Percentiles rank a stretch among this genome's conserved stretches.
phyloP scores from a whole-genome alignment of 2,888 invertebrate species.

The Schizotus pectinicornis region DNA sequence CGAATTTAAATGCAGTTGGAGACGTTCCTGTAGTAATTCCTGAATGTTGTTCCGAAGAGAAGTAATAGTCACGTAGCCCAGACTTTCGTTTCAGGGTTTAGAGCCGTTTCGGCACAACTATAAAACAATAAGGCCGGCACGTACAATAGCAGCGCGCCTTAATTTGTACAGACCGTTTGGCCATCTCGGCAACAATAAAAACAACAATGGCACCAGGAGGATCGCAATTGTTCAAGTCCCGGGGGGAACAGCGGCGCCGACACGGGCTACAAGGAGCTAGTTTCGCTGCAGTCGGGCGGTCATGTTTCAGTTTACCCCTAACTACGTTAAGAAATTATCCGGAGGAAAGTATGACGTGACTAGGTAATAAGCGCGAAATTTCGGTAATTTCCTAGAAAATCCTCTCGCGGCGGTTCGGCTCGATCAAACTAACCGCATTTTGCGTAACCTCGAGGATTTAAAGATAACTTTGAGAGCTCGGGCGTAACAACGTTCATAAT shows the following conservation, averaged over 20 bases:
- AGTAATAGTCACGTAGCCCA: no score
- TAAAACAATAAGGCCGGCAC: background rate
- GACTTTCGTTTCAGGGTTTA: no score
- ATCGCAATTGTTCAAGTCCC: slow-evolving; percentile 13
- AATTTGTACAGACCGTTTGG: slow-evolving; percentile 11
- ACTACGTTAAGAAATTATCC: slow-evolving; percentile 8
- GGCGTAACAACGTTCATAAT: slow-evolving; percentile 34
- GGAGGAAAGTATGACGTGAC: slow-evolving; percentile 4
- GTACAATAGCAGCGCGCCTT: background rate
- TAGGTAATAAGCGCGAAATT: slow-evolving; percentile 23
- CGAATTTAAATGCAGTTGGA: no score
- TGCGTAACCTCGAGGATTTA: slow-evolving; percentile 31
- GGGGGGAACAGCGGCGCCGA: background rate
- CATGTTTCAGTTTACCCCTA: slow-evolving; percentile 1
- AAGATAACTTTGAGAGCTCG: slow-evolving; percentile 34
- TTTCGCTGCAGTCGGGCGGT: background rate
- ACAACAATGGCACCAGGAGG: slow-evolving; percentile 9
- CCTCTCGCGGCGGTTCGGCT: slow-evolving; percentile 2
- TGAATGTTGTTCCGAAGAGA: no score
- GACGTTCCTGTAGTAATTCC: no score
- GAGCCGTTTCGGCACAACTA: background rate
- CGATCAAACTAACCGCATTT: slow-evolving; percentile 23
- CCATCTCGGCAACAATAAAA: slow-evolving; percentile 9
- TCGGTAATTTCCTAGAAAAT: slow-evolving; percentile 22
- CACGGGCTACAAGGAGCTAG: background rate